Evolutionary conservation across 2,113 vertebrate species (phyloP).

Genomic region (Orthonyx spaldingii): DNA sequence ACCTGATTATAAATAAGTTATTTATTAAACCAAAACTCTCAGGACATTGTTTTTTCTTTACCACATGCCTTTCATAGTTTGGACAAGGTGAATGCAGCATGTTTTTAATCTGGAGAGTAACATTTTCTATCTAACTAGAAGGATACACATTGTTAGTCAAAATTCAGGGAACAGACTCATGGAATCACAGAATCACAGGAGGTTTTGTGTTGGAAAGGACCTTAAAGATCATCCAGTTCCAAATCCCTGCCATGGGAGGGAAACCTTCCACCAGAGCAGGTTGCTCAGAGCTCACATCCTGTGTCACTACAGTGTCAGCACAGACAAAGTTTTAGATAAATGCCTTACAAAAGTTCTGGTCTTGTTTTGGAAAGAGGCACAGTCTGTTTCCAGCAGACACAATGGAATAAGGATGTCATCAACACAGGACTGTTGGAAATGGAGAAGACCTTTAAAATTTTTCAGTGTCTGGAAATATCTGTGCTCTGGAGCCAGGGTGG

Average conservation of each 20-base stretch:
- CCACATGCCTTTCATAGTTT: neutral
- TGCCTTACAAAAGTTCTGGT: neutral
- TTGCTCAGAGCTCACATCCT: neutral
- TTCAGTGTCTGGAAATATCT: neutral
- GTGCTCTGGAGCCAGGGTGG: neutral
- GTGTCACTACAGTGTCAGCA: neutral
- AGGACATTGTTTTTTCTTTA: neutral
- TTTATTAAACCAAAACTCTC: neutral
- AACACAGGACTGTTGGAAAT: neutral
- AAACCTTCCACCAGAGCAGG: neutral
- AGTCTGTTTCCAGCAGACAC: accelerated
- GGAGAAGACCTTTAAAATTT: neutral
- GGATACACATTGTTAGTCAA: accelerated
- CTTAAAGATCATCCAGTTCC: neutral
- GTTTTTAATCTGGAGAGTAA: neutral
- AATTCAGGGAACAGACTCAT: neutral
- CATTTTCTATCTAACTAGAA: neutral
- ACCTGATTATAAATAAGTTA: neutral
- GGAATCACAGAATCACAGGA: neutral
- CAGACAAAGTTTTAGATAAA: neutral
- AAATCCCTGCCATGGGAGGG: neutral
- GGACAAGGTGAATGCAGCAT: neutral
- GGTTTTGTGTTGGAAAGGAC: neutral
- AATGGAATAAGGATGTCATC: neutral
- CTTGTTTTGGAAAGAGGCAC: neutral